These are phyloP conservation scores for Agonopterix subpropinquella DNA, from an alignment of 2,888 invertebrate genomes.

Conservation along the genomic window DNA sequence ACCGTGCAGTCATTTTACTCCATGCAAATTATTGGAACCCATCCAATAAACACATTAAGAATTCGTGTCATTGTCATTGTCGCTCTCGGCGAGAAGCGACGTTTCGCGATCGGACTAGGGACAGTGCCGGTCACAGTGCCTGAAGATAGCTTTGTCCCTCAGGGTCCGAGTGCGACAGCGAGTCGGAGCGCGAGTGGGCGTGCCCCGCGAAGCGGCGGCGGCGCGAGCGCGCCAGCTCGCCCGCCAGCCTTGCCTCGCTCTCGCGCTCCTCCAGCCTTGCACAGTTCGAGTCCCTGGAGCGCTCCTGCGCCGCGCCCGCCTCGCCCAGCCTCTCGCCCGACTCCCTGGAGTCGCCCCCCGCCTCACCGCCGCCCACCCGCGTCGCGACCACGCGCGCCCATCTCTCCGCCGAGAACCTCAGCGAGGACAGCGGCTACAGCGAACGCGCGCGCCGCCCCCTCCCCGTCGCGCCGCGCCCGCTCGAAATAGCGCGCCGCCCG, in stretches of 20 bases:
- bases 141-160: constrained; percentile 23
- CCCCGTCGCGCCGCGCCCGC: constrained; percentile 43
- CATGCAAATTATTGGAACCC: constrained; percentile 35
- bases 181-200: constrained; percentile 84
- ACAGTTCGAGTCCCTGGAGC: constrained; percentile 90
- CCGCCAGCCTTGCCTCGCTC: constrained; percentile 72
- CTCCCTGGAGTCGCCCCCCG: constrained; percentile 61
- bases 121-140: constrained; percentile 3
- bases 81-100: constrained; percentile 34
- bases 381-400: constrained; percentile 59
- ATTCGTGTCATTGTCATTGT: constrained; percentile 66
- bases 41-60: constrained; percentile 44
- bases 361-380: constrained; percentile 52
- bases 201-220: constrained; percentile 84
- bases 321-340: constrained; percentile 67
- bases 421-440: constrained; percentile 87
- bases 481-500: constrained; percentile 30
- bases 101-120: constrained; percentile 1
- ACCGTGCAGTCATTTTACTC: constrained; percentile 21
- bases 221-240: constrained; percentile 72
- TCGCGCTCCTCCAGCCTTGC: constrained; percentile 88
- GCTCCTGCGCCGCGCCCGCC: constrained; percentile 63
- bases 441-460: constrained; percentile 69
- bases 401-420: constrained; percentile 85
- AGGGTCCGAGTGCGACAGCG: constrained; percentile 77